These are phyloP conservation scores for Bothrops alternatus DNA, from an alignment of 2,797 vertebrate genomes.

Conservation along the genomic window DNA sequence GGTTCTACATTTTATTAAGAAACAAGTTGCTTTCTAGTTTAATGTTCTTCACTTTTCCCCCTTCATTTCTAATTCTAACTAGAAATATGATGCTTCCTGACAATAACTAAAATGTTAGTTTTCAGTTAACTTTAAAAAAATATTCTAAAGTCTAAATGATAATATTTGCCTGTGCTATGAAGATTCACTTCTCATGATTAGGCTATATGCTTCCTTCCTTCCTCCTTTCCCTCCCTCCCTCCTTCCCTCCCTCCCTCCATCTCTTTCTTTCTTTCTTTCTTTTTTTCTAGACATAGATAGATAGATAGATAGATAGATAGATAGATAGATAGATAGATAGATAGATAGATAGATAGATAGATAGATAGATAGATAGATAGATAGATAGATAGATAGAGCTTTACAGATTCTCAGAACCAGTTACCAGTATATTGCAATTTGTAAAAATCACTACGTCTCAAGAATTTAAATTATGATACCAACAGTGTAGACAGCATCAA, in stretches of 20 bases:
- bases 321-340: too few species aligned
- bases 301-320: too few species aligned
- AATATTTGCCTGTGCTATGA: neutral
- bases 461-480: neutral
- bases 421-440: neutral
- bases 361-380: neutral
- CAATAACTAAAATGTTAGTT: neutral
- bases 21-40: neutral
- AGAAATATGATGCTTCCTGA: neutral
- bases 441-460: neutral
- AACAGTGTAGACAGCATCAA: neutral
- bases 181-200: neutral
- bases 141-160: neutral
- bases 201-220: too few species aligned
- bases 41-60: neutral
- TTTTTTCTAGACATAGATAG: neutral
- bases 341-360: neutral
- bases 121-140: neutral
- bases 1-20: neutral
- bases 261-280: neutral
- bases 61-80: neutral
- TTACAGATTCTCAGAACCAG: conserved; percentile 10
- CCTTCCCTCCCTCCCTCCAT: too few species aligned
- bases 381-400: neutral
- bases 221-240: too few species aligned